These are phyloP conservation scores for Volucella inanis DNA, from an alignment of 2,888 invertebrate genomes.

Conservation along the genomic window DNA sequence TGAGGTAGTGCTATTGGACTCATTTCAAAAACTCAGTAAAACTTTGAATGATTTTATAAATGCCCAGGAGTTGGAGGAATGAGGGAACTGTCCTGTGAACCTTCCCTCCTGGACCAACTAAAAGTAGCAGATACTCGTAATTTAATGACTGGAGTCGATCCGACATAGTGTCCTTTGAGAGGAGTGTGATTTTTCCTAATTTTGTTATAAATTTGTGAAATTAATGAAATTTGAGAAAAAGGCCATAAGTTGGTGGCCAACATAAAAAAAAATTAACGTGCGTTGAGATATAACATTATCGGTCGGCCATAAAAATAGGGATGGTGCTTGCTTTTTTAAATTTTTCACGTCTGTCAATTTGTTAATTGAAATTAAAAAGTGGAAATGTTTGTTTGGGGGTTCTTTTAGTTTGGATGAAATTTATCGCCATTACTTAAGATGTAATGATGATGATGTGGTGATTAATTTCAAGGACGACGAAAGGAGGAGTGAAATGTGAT, in stretches of 20 bases:
- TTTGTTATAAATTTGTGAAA: constrained; percentile 45
- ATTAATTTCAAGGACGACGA: too few species aligned
- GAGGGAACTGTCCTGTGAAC: too few species aligned
- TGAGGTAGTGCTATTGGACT: constrained; percentile 41
- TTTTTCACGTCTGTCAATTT: constrained; percentile 33
- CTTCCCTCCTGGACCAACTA: too few species aligned
- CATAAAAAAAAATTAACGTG: constrained; percentile 24
- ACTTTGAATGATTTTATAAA: constrained; percentile 59
- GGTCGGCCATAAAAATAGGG: constrained; percentile 35
- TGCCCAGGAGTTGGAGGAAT: too few species aligned
- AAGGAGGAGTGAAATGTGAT: too few species aligned
- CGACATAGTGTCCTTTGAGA: background rate
- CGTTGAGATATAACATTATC: constrained; percentile 41
- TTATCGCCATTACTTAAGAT: too few species aligned
- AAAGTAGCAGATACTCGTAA: constrained; percentile 10
- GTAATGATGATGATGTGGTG: too few species aligned
- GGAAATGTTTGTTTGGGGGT: too few species aligned
- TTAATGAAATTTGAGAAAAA: constrained; percentile 24
- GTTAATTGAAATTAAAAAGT: constrained; percentile 51
- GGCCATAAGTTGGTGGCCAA: constrained; percentile 41
- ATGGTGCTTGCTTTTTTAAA: constrained; percentile 21
- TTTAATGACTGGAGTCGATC: constrained; percentile 34
- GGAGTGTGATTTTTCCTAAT: constrained; percentile 5
- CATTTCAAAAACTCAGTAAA: constrained; percentile 36
- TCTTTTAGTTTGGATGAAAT: background rate